Base-by-base conservation (phyloP, 1,140 invertebrate species). In the Saccostrea echinata region DNA sequence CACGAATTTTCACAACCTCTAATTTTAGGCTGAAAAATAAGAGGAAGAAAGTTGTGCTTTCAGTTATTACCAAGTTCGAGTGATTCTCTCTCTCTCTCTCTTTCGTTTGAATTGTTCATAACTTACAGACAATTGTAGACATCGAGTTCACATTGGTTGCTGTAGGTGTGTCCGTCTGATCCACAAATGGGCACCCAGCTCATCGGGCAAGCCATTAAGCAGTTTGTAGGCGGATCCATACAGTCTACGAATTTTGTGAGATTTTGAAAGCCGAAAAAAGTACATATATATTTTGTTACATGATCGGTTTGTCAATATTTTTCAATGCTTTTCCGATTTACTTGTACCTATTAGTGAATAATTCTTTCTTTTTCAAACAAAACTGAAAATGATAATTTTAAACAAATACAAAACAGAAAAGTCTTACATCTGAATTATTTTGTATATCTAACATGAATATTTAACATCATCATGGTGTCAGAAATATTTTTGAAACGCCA, bases 101-200 rank as follows among this genome's bases (percentile, higher is more conserved):
- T 43, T 9, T 43, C 43, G 6, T 9, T 43, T 43, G 0, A n/a
- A n/a, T 61, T n/a, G 55, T 16, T 21, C 1, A 61, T 61, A 61
- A 61, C 81, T 51, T 51, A 83, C 81, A 83, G n/a, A 27, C 81
- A 83, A 35, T 83, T 83, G 35, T 18, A 27, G 81, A 51, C 81
- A 21, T 33, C 43, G 81, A 83, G 81, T 12, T 83, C 81, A 57
- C 83, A 84, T 16, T 84, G 24, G 21, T 84, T 84, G 30, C 83
- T 16, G 83, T 84, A 84, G 27, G 83, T 84, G 55, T 84, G 51
- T 11, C 83, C 83, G 53, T 84, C 83, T 24, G 83, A 84, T 9
- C 83, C 83, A 84, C 83, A 84, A 16, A 84, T 8, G 11, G 83
- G 83, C 21, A 84, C 27, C 43, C 52, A 61, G 18, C 3, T 61